Evolutionary conservation across 2,797 vertebrate genomes (phyloP).

Genomic region (Odontamblyopus lacepedii): DNA sequence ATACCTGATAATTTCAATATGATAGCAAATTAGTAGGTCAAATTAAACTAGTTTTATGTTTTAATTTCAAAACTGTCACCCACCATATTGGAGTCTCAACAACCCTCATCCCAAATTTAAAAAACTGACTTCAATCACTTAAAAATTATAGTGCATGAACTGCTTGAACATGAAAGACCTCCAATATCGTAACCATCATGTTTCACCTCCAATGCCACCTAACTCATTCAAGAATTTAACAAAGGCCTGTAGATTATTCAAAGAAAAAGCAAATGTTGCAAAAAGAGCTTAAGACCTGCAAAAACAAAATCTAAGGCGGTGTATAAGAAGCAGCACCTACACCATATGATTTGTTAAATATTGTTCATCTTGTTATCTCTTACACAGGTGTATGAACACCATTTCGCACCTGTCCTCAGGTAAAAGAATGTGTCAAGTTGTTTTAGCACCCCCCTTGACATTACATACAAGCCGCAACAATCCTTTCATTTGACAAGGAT

Average conservation of each 20-base stretch:
- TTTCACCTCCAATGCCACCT: constrained; percentile 62
- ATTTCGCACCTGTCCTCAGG: constrained; percentile 71
- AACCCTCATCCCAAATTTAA: constrained; percentile 65
- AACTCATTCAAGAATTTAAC: constrained; percentile 79
- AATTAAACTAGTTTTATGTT: constrained; percentile 77
- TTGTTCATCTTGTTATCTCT: constrained; percentile 75
- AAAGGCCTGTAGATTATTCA: constrained; percentile 73
- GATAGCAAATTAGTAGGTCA: constrained; percentile 80
- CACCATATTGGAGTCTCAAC: constrained; percentile 56
- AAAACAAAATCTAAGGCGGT: constrained; percentile 71
- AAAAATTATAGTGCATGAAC: constrained; percentile 68
- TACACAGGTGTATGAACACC: constrained; percentile 66
- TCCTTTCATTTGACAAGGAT: constrained; percentile 73
- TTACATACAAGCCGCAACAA: constrained; percentile 77
- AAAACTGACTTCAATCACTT: constrained; percentile 86
- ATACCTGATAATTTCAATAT: constrained; percentile 81
- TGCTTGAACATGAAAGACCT: constrained; percentile 74
- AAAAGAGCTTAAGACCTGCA: constrained; percentile 69
- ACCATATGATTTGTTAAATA: constrained; percentile 81
- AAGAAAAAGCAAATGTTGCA: constrained; percentile 75
- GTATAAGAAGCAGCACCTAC: constrained; percentile 82
- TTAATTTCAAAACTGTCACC: constrained; percentile 60
- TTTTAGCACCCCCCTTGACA: constrained; percentile 68
- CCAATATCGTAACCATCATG: constrained; percentile 58
- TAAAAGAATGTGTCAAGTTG: constrained; percentile 75